Conservation (phyloP, 1,140 invertebrate species). For the Brachionus sp. region DNA sequence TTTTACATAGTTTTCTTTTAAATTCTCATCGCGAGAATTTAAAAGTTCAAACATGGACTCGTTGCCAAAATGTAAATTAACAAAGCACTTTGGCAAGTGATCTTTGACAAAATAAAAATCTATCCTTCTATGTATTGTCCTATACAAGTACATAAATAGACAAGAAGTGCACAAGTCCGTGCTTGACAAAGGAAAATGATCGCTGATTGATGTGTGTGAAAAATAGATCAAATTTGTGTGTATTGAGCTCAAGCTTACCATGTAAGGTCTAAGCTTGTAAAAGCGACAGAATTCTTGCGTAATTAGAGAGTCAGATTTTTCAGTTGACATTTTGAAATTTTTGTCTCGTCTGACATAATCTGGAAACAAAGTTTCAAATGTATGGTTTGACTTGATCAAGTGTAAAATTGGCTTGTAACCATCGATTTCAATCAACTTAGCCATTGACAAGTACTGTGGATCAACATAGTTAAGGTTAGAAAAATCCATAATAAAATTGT, state of each 20-base stretch:
- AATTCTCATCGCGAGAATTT: not conserved
- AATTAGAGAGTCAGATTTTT: not conserved
- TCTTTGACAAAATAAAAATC: constrained; percentile 42
- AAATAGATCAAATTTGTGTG: constrained; percentile 9
- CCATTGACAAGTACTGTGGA: not conserved
- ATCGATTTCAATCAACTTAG: constrained; percentile 36
- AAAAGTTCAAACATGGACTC: not conserved
- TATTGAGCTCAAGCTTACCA: constrained; percentile 7
- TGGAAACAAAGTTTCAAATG: not conserved
- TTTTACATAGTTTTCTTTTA: not conserved
- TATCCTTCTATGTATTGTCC: constrained; percentile 3
- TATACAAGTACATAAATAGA: constrained; percentile 29
- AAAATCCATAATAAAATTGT: constrained; percentile 15
- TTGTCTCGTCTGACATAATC: not conserved
- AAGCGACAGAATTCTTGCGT: constrained; percentile 32
- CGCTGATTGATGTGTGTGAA: not conserved
- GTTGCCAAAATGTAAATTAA: constrained; percentile 11
- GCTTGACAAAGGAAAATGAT: not conserved
- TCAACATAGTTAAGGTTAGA: not conserved
- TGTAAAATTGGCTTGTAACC: not conserved
- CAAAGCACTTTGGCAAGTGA: constrained; percentile 37
- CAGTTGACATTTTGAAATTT: not conserved
- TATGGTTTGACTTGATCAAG: constrained; percentile 5
- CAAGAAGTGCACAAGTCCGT: constrained; percentile 23
- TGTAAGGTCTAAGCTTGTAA: constrained; percentile 33